Evolutionary conservation across 2,888 invertebrate genomes (phyloP).

Genomic region (Dasypogon diadema): DNA sequence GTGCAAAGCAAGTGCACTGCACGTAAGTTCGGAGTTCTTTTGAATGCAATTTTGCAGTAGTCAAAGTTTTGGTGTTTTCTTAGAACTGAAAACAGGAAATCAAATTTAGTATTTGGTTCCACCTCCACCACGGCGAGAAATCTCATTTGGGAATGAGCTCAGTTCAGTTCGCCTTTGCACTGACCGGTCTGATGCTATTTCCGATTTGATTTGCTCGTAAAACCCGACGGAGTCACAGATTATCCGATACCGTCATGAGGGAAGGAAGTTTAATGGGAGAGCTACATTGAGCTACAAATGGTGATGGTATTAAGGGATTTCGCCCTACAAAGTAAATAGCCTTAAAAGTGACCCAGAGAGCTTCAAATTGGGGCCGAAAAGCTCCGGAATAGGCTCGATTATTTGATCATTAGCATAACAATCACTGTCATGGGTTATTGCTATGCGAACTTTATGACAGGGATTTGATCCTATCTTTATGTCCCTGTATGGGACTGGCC

Average conservation of each 20-base stretch:
- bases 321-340: constrained; percentile 40
- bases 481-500: background rate
- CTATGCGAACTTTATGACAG: constrained; percentile 52
- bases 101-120: constrained; percentile 46
- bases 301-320: constrained; percentile 47
- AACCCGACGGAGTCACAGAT: constrained; percentile 54
- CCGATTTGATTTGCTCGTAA: constrained; percentile 53
- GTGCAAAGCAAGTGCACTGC: constrained; percentile 20
- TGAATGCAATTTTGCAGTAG: constrained; percentile 43
- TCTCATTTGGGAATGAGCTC: constrained; percentile 43
- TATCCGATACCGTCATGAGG: constrained; percentile 50
- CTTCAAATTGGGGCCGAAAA: constrained; percentile 18
- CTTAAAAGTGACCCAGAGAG: constrained; percentile 14
- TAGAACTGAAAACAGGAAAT: constrained; percentile 45
- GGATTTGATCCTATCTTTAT: constrained; percentile 33
- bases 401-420: constrained; percentile 55
- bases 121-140: background rate
- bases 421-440: constrained; percentile 53
- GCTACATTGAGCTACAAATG: constrained; percentile 53
- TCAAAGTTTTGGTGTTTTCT: background rate
- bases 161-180: constrained; percentile 16
- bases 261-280: constrained; percentile 55
- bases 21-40: background rate
- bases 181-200: constrained; percentile 20
- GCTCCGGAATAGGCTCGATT: constrained; percentile 47